A percentile compares a stretch with the other conserved stretches of the same genome.
These are phyloP conservation scores for Synchiropus splendidus DNA, from an alignment of 2,113 vertebrate genomes.

Conservation along the genomic window DNA sequence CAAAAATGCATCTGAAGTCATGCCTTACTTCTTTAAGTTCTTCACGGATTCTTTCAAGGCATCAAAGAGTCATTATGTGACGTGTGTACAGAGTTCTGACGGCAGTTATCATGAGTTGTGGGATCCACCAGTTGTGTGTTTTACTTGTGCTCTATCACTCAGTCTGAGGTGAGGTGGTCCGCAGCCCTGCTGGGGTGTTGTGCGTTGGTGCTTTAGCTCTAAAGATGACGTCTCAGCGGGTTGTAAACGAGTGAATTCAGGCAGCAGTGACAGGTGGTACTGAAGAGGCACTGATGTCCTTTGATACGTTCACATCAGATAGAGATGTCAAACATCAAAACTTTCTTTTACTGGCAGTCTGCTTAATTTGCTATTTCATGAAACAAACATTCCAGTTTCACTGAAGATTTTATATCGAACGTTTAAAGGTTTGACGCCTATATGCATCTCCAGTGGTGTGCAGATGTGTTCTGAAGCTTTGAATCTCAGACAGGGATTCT, in stretches of 20 bases:
- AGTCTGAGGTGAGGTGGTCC: slow-evolving; percentile 4
- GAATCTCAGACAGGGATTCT: too few species aligned
- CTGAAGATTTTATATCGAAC: too few species aligned
- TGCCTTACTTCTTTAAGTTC: too few species aligned
- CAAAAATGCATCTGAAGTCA: too few species aligned
- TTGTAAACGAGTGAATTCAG: background rate
- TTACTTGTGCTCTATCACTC: background rate
- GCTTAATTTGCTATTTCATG: too few species aligned
- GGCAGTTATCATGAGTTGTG: background rate
- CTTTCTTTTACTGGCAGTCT: background rate
- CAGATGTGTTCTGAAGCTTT: too few species aligned
- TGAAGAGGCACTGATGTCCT: background rate
- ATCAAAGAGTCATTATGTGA: too few species aligned
- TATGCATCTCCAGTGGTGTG: too few species aligned
- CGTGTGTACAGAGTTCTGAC: too few species aligned
- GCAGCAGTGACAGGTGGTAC: background rate
- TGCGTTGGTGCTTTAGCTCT: slow-evolving; percentile 23
- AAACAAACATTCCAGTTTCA: too few species aligned
- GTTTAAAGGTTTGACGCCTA: too few species aligned
- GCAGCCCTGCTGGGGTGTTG: slow-evolving; percentile 25
- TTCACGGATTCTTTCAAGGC: too few species aligned
- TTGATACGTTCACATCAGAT: background rate
- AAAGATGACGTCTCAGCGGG: slow-evolving; percentile 4
- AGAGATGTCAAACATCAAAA: background rate
- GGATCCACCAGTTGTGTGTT: background rate